phyloP scores from a whole-genome alignment of 2,888 invertebrate genomes.

The Cephus nigrinus region DNA sequence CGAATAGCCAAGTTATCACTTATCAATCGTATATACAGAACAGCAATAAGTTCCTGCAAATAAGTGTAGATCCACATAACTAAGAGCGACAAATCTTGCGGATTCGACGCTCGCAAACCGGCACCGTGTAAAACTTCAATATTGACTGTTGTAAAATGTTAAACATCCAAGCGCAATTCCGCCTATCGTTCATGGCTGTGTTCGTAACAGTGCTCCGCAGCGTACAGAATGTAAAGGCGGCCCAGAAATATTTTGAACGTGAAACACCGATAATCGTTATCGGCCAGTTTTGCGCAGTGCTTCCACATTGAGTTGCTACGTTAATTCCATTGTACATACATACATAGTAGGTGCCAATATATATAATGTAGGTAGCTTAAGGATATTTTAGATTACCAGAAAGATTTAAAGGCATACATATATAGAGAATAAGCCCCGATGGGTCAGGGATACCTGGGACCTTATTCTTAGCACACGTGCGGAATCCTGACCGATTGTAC shows the following conservation, averaged over 20 bases:
- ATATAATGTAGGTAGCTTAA: not conserved
- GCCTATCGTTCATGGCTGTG: constrained; percentile 14
- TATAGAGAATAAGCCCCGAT: not conserved
- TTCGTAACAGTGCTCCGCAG: constrained; percentile 8
- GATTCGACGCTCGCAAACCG: not conserved
- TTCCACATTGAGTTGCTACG: not conserved
- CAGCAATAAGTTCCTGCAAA: not conserved
- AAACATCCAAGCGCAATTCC: constrained; percentile 18
- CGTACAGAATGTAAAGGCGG: not conserved
- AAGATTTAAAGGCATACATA: not conserved
- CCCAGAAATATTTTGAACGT: constrained; percentile 28
- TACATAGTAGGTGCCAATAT: not conserved
- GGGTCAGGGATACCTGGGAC: not conserved
- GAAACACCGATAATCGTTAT: constrained; percentile 37
- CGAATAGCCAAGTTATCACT: not conserved
- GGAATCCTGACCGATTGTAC: not conserved
- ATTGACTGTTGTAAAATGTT: constrained; percentile 10
- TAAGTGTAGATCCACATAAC: not conserved
- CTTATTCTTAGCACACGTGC: not conserved
- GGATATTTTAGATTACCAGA: not conserved
- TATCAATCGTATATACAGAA: not conserved
- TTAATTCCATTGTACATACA: not conserved
- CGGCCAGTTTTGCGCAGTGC: not conserved
- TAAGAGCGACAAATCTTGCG: not conserved
- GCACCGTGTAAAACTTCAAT: not conserved